Conservation (phyloP, 2,113 vertebrate species). For the Varanus komodoensis region DNA sequence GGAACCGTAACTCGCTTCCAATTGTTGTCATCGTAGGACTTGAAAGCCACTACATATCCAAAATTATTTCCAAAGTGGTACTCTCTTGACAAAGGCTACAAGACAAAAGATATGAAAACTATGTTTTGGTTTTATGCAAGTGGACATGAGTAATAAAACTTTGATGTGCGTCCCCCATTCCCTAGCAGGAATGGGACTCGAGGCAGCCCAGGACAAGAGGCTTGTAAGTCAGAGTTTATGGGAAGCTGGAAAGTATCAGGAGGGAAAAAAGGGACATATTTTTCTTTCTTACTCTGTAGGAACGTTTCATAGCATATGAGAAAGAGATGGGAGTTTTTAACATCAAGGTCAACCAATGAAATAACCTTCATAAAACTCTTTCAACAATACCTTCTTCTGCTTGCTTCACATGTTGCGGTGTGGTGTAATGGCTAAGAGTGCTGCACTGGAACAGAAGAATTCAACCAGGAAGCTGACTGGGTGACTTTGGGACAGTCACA, state of each 20-base stretch:
- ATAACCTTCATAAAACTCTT: not conserved
- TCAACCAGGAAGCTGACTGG: too few species aligned
- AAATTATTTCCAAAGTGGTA: constrained; percentile 95
- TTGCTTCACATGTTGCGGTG: not conserved
- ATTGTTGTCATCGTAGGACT: constrained; percentile 79
- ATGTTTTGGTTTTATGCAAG: constrained; percentile 9
- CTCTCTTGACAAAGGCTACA: constrained; percentile 91
- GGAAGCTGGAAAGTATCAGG: not conserved
- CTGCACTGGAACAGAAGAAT: too few species aligned
- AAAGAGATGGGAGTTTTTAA: not conserved
- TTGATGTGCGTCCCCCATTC: not conserved
- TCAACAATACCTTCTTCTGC: not conserved
- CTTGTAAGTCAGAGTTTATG: not conserved
- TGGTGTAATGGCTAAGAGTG: too few species aligned
- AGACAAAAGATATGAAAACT: constrained; percentile 29
- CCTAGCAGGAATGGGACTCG: not conserved
- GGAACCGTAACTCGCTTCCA: constrained; percentile 92
- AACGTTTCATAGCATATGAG: not conserved
- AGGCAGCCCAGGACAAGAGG: not conserved
- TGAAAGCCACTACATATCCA: constrained; percentile 95
- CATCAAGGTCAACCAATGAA: not conserved
- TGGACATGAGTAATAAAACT: not conserved
- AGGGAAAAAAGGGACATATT: not conserved
- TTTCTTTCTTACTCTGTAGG: not conserved
- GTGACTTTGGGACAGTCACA: too few species aligned